A percentile compares a stretch with the other conserved stretches of the same genome.
phyloP scores from a whole-genome alignment of 2,888 invertebrate species.

The Mimachlamys varia region DNA sequence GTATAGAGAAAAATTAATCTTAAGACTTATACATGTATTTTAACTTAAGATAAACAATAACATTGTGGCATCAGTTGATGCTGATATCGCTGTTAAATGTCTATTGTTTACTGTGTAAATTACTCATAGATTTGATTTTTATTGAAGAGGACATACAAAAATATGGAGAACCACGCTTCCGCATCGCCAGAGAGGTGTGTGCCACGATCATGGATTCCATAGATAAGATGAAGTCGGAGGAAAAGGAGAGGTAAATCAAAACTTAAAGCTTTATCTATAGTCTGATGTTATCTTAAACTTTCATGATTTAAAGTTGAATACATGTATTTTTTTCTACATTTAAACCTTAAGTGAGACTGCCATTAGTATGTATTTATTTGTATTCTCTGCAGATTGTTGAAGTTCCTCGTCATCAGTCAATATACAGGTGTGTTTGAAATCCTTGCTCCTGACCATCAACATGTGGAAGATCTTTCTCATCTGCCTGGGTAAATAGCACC shows the following conservation, averaged over 20 bases:
- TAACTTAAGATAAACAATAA: no score
- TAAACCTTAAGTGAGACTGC: background rate
- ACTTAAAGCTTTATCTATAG: background rate
- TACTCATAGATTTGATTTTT: background rate
- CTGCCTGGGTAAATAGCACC: slow-evolving; percentile 68
- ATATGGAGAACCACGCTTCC: slow-evolving; percentile 75
- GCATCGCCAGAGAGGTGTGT: slow-evolving; percentile 78
- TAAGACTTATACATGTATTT: no score
- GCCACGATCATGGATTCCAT: slow-evolving; percentile 75
- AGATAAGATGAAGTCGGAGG: slow-evolving; percentile 66
- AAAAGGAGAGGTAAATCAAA: slow-evolving; percentile 66
- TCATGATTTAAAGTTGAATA: no score
- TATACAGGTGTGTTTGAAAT: slow-evolving; percentile 81
- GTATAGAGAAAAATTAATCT: no score
- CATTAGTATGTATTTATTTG: background rate
- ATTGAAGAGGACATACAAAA: slow-evolving; percentile 70
- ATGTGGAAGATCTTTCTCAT: slow-evolving; percentile 81
- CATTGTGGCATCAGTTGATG: no score
- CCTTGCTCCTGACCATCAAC: slow-evolving; percentile 81
- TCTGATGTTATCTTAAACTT: background rate
- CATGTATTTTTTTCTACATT: background rate
- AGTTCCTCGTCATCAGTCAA: slow-evolving; percentile 72
- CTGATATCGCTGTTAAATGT: no score
- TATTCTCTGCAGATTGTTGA: slow-evolving; percentile 66
- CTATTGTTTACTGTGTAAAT: no score